Percentiles rank a stretch among this genome's conserved stretches.
Evolutionary conservation across 2,797 vertebrate genomes (phyloP).

Genomic region (Allochrocebus solatus): DNA sequence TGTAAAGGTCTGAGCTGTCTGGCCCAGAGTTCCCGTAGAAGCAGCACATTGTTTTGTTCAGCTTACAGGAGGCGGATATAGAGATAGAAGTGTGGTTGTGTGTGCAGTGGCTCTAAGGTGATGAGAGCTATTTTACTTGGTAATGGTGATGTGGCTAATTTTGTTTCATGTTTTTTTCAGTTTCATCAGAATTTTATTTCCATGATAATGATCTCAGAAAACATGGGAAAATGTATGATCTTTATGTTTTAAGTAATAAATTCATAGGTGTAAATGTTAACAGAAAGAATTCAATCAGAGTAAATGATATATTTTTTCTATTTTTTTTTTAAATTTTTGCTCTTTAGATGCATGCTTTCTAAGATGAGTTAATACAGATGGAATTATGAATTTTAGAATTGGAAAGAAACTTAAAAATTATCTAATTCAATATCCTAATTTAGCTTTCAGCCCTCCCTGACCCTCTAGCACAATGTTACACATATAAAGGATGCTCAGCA

Average conservation of each 20-base stretch:
- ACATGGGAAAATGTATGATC: background rate
- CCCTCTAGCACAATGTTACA: background rate
- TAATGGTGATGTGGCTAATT: background rate
- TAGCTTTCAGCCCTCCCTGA: background rate
- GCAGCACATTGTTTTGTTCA: background rate
- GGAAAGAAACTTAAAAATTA: background rate
- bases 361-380: background rate
- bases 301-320: conserved; percentile 27
- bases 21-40: background rate
- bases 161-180: background rate
- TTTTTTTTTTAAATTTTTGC: background rate
- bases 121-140: background rate
- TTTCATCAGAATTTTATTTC: background rate
- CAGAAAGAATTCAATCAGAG: background rate
- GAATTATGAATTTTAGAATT: conserved; percentile 10
- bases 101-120: background rate
- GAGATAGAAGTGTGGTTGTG: background rate
- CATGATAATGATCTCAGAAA: conserved; percentile 18
- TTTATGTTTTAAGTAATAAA: conserved; percentile 37
- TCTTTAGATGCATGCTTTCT: conserved; percentile 5
- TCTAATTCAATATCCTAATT: conserved; percentile 21
- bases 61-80: background rate
- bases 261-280: background rate
- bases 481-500: background rate
- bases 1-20: background rate